These are phyloP conservation scores for Hydra vulgaris DNA, from an alignment of 30 jellyfish, hydroid and myxozoan species.

Conservation along the genomic window DNA sequence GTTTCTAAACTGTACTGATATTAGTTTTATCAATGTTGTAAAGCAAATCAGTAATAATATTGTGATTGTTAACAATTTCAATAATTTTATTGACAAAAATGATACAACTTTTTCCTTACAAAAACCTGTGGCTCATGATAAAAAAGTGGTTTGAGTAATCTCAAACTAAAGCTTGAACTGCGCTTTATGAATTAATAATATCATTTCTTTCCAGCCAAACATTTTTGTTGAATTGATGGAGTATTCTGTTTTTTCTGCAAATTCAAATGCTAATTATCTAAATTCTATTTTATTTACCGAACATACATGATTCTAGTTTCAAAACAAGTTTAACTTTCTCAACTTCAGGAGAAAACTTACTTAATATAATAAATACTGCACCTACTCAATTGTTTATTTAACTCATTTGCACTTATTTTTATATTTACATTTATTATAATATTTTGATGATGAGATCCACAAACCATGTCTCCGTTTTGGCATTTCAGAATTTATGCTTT, in stretches of 20 bases:
- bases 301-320: not conserved
- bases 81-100: too few relatives aligned
- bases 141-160: not conserved
- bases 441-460: too few relatives aligned
- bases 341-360: not conserved
- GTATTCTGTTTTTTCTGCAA: not conserved
- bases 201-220: not conserved
- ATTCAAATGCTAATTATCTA: not conserved
- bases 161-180: not conserved
- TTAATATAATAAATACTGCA: not conserved
- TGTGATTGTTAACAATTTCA: not conserved
- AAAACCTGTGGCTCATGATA: not conserved
- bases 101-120: not conserved
- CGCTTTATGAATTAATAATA: not conserved
- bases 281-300: not conserved
- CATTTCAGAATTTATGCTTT: too few relatives aligned
- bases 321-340: not conserved
- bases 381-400: not conserved
- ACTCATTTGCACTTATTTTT: not conserved
- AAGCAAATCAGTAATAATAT: not conserved
- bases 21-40: not conserved
- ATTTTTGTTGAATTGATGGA: not conserved
- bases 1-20: not conserved
- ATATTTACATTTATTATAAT: too few relatives aligned
- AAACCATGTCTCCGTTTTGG: too few relatives aligned